Evolutionary conservation across 2,113 vertebrate genomes (phyloP), one percentile per base, ranked within the genome.

Genomic region (Lonchura striata): DNA sequence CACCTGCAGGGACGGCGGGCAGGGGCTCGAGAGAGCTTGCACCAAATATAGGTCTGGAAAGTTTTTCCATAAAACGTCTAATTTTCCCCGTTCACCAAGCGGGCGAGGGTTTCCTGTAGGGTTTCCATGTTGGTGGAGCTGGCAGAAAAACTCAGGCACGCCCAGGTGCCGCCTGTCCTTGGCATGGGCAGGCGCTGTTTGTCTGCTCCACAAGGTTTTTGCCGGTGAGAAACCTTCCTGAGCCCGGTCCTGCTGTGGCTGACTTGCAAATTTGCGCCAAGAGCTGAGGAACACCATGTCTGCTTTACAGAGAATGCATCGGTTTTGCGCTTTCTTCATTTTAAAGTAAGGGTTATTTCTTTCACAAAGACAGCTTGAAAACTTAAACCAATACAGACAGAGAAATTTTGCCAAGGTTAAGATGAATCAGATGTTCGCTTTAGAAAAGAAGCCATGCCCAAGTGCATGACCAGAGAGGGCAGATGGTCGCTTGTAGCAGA

Each of bases 271-370:
- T 14, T 7, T 2, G 31, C 0, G 0, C 60, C 82, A n/a, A 35
- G 17, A 31, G 33, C 23, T 7, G 60, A 41, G 20, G 2, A 66
- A 7, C 28, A 27, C 25, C 23, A 0, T 11, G 24, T 44, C 65
- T 25, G 12, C 13, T 52, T 50, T 68, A 0, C 0, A 37, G 25
- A 50, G 23, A 80, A 41, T 5, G 20, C 11, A 4, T 71, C 1
- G 0, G 17, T 11, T 89, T 82, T 78, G 35, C 0, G 0, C 30
- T 66, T 90, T 37, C n/a, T 63, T 64, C 41, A 6, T 61, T 78
- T 70, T 57, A 11, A 69, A 72, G 14, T 13, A 33, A 63, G 25
- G 39, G 31, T 76, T 79, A 15, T 21, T 90, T 86, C 37, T 90
- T 63, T 66, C 41, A 18, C 24, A 49, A 79, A 69, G 49, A 20